A percentile compares a stretch with the other conserved stretches of the same genome.
phyloP scores from a whole-genome alignment of 1,140 invertebrate genomes.

The Cephus cinctus region DNA sequence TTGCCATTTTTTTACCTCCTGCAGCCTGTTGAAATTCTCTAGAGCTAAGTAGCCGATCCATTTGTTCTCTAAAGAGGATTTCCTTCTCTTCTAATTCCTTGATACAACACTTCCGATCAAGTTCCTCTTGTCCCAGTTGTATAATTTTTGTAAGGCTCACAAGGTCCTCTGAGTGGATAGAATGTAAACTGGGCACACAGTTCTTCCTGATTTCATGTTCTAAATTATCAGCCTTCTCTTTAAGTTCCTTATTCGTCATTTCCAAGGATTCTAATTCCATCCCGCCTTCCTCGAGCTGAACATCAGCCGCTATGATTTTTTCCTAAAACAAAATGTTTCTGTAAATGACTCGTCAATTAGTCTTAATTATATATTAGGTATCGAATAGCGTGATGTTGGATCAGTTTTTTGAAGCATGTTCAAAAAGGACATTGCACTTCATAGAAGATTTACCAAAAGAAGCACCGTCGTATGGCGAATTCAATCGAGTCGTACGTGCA shows the following conservation, averaged over 20 bases:
- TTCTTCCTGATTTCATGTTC: slow-evolving; percentile 27
- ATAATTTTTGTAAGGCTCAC: slow-evolving; percentile 37
- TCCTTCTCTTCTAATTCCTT: slow-evolving; percentile 38
- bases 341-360: slow-evolving; percentile 3
- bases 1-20: slow-evolving; percentile 2
- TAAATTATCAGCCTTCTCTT: slow-evolving; percentile 23
- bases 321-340: slow-evolving; percentile 28
- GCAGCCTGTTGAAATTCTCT: slow-evolving; percentile 18
- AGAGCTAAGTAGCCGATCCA: slow-evolving; percentile 24
- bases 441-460: slow-evolving; percentile 28
- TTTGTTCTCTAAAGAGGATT: slow-evolving; percentile 30
- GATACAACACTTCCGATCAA: slow-evolving; percentile 36
- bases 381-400: not conserved
- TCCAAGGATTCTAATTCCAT: slow-evolving; percentile 38
- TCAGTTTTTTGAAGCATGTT: not conserved
- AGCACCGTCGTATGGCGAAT: slow-evolving; percentile 28
- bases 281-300: slow-evolving; percentile 38
- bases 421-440: not conserved
- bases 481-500: slow-evolving; percentile 47
- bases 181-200: slow-evolving; percentile 30
- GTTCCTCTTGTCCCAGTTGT: slow-evolving; percentile 37
- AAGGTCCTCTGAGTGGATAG: slow-evolving; percentile 41
- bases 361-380: too few relatives aligned
- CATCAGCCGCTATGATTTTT: slow-evolving; percentile 43
- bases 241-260: slow-evolving; percentile 34